Evolutionary conservation across 2,113 vertebrate genomes (phyloP), one percentile per base, ranked within the genome.

Genomic region (Toxotes chatareus): DNA sequence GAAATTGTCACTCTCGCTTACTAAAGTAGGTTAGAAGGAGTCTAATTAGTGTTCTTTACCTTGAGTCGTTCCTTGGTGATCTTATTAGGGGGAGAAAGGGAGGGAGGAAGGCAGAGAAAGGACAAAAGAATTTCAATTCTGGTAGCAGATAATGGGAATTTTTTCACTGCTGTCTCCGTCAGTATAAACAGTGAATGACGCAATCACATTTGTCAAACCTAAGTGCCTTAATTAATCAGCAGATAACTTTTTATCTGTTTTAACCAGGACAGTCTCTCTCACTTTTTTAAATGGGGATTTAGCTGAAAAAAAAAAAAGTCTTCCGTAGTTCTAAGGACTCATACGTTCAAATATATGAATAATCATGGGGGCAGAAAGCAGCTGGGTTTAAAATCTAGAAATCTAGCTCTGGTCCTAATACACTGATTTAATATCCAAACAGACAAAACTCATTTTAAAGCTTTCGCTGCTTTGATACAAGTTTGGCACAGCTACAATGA

Each of bases 21-120:
- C 14, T 23, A 75, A 47, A 60, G 79, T 51, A 23, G n/a, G 7
- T 42, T 4, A 59, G 34, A 75, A 80, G 31, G 82, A 70, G 69
- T 83, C 47, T 85, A 83, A 90, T 88, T 84, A 87, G 75, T 21
- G 77, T 68, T 67, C 49, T 55, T 88, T 93, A 94, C 93, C 93
- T 93, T 93, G 93, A 91, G 86, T 90, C 60, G 74, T 91, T 89
- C 93, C 93, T 92, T 91, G 93, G 63, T 89, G 88, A 80, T 94
- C 93, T 94, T 81, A 73, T 83, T 80, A 67, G 59, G 36, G 16
- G 61, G 56, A 51, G 66, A 61, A 36, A 40, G 16, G 16, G 49
- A 49, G 23, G 34, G 47, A 9, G 51, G 63, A 5, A 46, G 44
- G 55, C 19, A 80, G 62, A 83, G 79, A 79, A 19, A 88, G 63